phyloP scores from a whole-genome alignment of 1,140 invertebrate genomes.

The Cyclina sinensis region DNA sequence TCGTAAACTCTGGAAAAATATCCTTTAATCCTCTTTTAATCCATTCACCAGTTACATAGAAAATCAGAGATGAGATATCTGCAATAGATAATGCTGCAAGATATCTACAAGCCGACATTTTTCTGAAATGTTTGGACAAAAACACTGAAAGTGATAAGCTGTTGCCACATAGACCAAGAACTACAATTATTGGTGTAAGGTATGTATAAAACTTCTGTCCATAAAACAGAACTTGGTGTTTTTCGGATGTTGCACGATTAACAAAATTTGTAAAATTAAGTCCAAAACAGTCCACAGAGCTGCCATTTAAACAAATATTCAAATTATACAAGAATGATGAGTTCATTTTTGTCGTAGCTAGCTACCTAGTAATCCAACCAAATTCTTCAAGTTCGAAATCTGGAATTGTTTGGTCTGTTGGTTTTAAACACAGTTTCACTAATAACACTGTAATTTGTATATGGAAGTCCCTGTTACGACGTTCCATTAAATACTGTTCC shows the following conservation, averaged over 20 bases:
- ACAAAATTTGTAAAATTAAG: neutral
- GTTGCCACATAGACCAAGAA: slow-evolving; percentile 27
- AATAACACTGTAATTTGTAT: too few relatives aligned
- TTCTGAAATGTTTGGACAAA: slow-evolving; percentile 40
- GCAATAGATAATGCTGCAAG: slow-evolving; percentile 36
- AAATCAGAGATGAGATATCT: slow-evolving; percentile 20
- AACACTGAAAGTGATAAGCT: slow-evolving; percentile 30
- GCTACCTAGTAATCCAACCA: too few relatives aligned
- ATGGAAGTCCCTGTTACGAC: too few relatives aligned
- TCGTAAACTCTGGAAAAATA: neutral
- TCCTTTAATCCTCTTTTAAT: slow-evolving; percentile 9
- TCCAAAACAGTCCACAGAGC: neutral
- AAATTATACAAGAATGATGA: neutral
- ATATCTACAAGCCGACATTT: slow-evolving; percentile 46
- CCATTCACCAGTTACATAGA: slow-evolving; percentile 54
- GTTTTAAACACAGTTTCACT: too few relatives aligned
- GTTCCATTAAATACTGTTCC: too few relatives aligned
- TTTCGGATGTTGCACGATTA: neutral
- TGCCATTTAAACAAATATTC: neutral
- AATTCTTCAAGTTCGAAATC: too few relatives aligned
- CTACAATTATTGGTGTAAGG: neutral
- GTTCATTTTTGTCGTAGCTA: too few relatives aligned
- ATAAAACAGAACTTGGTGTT: neutral
- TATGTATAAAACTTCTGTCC: slow-evolving; percentile 38
- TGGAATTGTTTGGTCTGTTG: too few relatives aligned